A percentile compares a stretch with the other conserved stretches of the same genome.
Conservation (phyloP, 2,797 vertebrate genomes). For the Masticophis lateralis region DNA sequence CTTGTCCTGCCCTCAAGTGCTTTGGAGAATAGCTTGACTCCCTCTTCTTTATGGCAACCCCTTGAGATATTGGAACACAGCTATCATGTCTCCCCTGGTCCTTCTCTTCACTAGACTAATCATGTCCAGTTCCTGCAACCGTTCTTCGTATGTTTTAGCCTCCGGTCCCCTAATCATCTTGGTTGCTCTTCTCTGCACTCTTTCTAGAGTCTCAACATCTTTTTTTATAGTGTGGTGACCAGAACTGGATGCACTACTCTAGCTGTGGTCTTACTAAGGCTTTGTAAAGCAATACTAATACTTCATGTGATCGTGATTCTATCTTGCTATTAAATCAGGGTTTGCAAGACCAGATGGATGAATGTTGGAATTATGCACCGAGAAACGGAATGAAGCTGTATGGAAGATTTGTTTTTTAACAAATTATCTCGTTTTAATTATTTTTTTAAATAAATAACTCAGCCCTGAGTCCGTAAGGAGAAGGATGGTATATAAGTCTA, state of each 20-base stretch:
- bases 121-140: neutral
- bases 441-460: neutral
- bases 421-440: neutral
- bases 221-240: neutral
- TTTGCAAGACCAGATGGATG: neutral
- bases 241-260: neutral
- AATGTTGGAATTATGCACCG: neutral
- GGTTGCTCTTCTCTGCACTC: neutral
- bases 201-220: neutral
- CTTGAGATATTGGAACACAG: neutral
- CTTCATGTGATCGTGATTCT: no score
- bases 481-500: no score
- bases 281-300: neutral
- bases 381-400: neutral
- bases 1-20: rapidly evolving
- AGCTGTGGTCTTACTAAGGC: neutral
- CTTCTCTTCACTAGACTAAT: neutral
- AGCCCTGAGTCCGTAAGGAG: no score
- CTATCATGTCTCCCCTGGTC: neutral
- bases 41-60: rapidly evolving
- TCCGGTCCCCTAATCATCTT: neutral
- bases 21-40: neutral
- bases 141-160: neutral
- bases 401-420: neutral
- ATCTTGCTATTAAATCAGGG: neutral